Evolutionary conservation across 2,113 vertebrate species (phyloP).

Genomic region (Peromyscus californicus): DNA sequence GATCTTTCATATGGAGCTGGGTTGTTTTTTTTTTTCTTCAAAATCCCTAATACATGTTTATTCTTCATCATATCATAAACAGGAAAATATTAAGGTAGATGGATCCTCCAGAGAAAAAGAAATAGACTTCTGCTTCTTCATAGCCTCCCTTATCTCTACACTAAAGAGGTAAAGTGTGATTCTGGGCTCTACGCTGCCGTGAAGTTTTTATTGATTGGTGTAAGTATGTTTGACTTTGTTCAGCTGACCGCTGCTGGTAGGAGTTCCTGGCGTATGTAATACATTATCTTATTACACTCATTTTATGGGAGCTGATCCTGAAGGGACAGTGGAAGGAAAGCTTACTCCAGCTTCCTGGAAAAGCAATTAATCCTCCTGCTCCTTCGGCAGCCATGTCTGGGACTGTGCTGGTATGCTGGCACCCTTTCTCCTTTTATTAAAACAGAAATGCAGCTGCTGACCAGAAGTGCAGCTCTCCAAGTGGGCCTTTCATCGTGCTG

Average conservation of each 20-base stretch:
- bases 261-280: slow-evolving; percentile 80
- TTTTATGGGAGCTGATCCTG: slow-evolving; percentile 82
- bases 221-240: slow-evolving; percentile 77
- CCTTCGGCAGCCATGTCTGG: slow-evolving; percentile 73
- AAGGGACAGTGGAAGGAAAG: slow-evolving; percentile 82
- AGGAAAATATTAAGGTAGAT: slow-evolving; percentile 18
- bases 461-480: slow-evolving; percentile 75
- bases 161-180: slow-evolving; percentile 62
- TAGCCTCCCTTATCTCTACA: slow-evolving; percentile 67
- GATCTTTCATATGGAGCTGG: not conserved
- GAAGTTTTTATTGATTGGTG: slow-evolving; percentile 81
- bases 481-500: slow-evolving; percentile 78
- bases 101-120: slow-evolving; percentile 42
- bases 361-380: slow-evolving; percentile 83
- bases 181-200: slow-evolving; percentile 68
- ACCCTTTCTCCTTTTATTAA: slow-evolving; percentile 81
- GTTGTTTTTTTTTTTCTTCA: not conserved
- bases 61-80: slow-evolving; percentile 63
- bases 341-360: slow-evolving; percentile 82
- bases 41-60: slow-evolving; percentile 42
- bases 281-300: slow-evolving; percentile 85
- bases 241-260: slow-evolving; percentile 69
- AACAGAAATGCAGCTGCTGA: slow-evolving; percentile 83
- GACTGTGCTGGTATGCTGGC: slow-evolving; percentile 66
- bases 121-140: slow-evolving; percentile 55